Base-by-base conservation (phyloP, 1,140 invertebrate species). In the Helicoverpa zea region DNA sequence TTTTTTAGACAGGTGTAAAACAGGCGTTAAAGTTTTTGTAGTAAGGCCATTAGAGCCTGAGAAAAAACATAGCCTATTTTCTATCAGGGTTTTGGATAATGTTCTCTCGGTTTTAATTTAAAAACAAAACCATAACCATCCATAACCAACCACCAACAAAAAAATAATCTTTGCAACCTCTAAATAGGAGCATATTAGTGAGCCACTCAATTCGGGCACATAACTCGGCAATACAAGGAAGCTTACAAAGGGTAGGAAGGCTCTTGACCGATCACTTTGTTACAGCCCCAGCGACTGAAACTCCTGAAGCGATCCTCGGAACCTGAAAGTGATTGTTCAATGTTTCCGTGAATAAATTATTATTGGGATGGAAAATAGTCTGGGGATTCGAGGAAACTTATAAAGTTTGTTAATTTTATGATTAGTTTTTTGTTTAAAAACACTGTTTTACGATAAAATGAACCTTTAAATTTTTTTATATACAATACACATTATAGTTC, bases 191-290 rank as follows among this genome's bases (percentile, higher is more conserved):
- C 49, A 52, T 72, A 54, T 70, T 29, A 72, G 13, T 54, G n/a
- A 14, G 30, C 49, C 68, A 72, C 68, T 72, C 49, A 72, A 72
- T 72, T 72, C 49, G 11, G 49, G 49, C 49, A 72, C 68, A 72
- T 72, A 72, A 30, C 68, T 12, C 18, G 64, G 64, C 64, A 23
- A 68, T 68, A 68, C 64, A 49, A 72, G 47, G 30, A 14, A 49
- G 47, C 23, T 14, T 51, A 72, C 66, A 72, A 72, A 72, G 68
- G 49, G 49, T 52, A 49, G 43, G n/a, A 13, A n/a, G 18, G 49
- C 68, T 23, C 68, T 72, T 72, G 68, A 72, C 68, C 68, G 49
- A 52, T 23, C 68, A 72, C 68, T 72, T 72, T 54, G 68, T 72
- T 72, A 72, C 68, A 30, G 49, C 47, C 23, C 68, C 54, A 72